Conservation (phyloP, 2,113 vertebrate species). For the Aviceda subcristata region DNA sequence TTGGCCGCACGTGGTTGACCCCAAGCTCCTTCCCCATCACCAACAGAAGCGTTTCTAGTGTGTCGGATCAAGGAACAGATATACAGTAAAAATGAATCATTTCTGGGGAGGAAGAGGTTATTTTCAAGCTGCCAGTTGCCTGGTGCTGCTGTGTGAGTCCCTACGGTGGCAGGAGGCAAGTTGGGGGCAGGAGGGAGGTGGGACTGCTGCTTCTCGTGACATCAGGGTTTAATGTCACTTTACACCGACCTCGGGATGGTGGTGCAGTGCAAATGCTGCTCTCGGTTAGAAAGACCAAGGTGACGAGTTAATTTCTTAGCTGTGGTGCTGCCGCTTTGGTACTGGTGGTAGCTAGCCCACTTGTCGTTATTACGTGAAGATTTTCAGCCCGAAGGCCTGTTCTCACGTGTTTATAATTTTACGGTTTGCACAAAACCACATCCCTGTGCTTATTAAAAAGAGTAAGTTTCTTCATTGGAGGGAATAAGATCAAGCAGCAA, state of each 20-base stretch:
- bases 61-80: not conserved
- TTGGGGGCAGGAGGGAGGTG: not conserved
- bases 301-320: not conserved
- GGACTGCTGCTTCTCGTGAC: not conserved
- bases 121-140: not conserved
- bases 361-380: not conserved
- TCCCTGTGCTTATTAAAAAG: not conserved
- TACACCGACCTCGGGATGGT: not conserved
- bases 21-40: not conserved
- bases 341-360: not conserved
- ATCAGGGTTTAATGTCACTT: not conserved
- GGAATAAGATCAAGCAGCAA: not conserved
- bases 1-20: rapidly evolving
- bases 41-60: not conserved
- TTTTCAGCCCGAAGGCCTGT: not conserved
- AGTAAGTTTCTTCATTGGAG: not conserved
- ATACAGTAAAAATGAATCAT: not conserved
- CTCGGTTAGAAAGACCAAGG: not conserved
- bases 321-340: not conserved
- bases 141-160: not conserved
- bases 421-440: not conserved
- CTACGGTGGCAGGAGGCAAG: rapidly evolving
- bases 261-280: not conserved
- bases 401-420: not conserved
- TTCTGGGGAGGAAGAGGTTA: not conserved